Conservation (phyloP, 1,140 invertebrate genomes). For the Mycetomoellerius zeteki region DNA sequence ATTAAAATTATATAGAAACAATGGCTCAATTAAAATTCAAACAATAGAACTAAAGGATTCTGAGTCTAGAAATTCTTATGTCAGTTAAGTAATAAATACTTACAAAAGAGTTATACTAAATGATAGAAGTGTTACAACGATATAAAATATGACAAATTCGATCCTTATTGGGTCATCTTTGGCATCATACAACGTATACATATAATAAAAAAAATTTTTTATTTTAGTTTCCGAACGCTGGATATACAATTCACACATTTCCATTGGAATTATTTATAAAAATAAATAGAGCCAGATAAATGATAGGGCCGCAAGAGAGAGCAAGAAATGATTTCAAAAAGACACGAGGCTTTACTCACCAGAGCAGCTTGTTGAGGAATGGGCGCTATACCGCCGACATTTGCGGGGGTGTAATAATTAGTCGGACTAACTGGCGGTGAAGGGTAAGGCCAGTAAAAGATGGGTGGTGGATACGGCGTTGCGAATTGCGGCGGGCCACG, state of each 20-base stretch:
- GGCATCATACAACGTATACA: too few species aligned
- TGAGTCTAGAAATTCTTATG: too few species aligned
- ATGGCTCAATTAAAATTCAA: too few species aligned
- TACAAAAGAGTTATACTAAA: too few species aligned
- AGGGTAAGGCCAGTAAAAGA: slow-evolving; percentile 96
- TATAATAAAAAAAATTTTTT: too few species aligned
- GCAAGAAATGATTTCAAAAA: not conserved
- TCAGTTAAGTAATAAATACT: too few species aligned
- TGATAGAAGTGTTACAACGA: too few species aligned
- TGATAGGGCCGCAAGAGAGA: not conserved
- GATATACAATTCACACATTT: not conserved
- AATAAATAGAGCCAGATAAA: not conserved
- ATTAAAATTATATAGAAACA: too few species aligned
- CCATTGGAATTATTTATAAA: not conserved
- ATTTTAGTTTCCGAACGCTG: not conserved
- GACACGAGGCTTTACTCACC: slow-evolving; percentile 70
- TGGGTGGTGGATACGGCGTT: slow-evolving; percentile 88
- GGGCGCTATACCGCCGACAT: slow-evolving; percentile 81
- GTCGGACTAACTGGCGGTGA: slow-evolving; percentile 96
- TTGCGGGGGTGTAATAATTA: slow-evolving; percentile 90
- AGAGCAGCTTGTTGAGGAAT: slow-evolving; percentile 83
- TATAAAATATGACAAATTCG: too few species aligned
- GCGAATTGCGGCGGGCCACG: slow-evolving; percentile 87
- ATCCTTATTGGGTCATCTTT: too few species aligned
- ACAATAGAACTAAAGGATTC: too few species aligned